Conservation (phyloP, 2,113 vertebrate species). For the Corapipo altera region DNA sequence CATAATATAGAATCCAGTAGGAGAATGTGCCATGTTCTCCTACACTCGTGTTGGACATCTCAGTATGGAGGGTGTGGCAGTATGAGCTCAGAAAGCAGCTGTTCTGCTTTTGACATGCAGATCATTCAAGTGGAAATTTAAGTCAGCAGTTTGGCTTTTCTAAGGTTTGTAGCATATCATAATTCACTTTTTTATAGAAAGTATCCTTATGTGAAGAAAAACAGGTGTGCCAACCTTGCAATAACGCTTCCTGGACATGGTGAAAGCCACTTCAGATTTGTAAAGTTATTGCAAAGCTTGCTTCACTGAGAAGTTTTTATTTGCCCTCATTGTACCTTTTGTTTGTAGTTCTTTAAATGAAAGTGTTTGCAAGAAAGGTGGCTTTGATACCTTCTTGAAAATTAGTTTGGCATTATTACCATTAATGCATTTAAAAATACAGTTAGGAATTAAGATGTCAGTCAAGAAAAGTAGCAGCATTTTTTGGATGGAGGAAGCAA, state of each 20-base stretch:
- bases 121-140: neutral
- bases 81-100: neutral
- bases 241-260: accelerated
- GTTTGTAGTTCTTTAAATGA: neutral
- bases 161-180: neutral
- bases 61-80: neutral
- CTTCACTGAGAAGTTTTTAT: neutral
- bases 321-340: neutral
- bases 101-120: neutral
- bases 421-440: neutral
- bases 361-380: neutral
- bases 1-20: neutral
- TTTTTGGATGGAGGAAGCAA: neutral
- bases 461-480: neutral
- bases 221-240: neutral
- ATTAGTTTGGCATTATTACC: neutral
- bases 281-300: neutral
- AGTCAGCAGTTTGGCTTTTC: neutral
- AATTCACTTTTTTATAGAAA: neutral
- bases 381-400: neutral
- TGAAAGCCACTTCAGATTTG: neutral
- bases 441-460: neutral
- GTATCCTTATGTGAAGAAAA: neutral
- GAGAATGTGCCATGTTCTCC: neutral
- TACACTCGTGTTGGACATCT: neutral